phyloP scores from a whole-genome alignment of 2,797 vertebrate species.

The Notamacropus eugenii region DNA sequence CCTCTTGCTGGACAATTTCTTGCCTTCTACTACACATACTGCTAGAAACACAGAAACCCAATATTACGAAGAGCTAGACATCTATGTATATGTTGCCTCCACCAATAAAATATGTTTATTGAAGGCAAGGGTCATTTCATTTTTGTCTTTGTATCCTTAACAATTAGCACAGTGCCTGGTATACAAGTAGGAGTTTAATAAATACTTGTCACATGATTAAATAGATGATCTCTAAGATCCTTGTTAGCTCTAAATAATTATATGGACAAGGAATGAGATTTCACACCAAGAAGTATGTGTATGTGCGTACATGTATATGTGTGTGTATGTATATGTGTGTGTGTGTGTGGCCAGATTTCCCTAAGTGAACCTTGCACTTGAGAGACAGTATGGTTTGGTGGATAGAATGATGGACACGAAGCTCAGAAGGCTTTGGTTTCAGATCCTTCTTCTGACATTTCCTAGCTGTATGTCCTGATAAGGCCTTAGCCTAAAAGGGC shows the following conservation, averaged over 20 bases:
- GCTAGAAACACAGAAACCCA: no score
- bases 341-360: background rate
- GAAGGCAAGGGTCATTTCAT: background rate
- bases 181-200: background rate
- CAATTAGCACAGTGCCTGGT: background rate
- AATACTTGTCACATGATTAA: background rate
- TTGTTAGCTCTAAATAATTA: background rate
- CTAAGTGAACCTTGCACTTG: background rate
- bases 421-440: no score
- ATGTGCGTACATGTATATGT: no score
- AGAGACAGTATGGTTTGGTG: background rate
- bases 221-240: background rate
- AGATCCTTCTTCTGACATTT: no score
- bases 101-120: background rate
- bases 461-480: no score
- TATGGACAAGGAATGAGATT: background rate
- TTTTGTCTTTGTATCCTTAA: no score
- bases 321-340: no score
- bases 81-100: background rate
- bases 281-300: background rate
- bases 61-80: no score
- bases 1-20: no score
- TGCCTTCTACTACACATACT: no score
- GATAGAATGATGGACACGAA: no score
- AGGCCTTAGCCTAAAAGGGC: no score